phyloP scores from a whole-genome alignment of 2,888 invertebrate genomes.

The Rutpela maculata region DNA sequence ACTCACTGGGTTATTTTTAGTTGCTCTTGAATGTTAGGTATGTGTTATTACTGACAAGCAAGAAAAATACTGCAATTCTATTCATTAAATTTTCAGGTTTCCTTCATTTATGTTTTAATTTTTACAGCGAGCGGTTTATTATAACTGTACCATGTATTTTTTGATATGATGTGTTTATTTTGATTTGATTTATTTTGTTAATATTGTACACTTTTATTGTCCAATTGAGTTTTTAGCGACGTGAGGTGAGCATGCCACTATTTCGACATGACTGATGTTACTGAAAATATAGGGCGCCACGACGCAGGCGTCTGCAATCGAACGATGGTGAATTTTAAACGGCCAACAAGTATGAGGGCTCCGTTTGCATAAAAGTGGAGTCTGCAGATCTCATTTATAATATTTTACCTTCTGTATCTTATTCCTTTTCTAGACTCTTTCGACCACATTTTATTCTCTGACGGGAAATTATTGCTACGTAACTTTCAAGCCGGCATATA shows the following conservation, averaged over 20 bases:
- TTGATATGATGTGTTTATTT: slow-evolving; percentile 27
- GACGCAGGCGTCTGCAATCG: slow-evolving; percentile 64
- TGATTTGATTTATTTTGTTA: slow-evolving; percentile 27
- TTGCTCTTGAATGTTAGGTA: slow-evolving; percentile 33
- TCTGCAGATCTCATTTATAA: background rate
- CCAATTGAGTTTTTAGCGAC: slow-evolving; percentile 29
- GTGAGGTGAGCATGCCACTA: slow-evolving; percentile 45
- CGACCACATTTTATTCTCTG: background rate
- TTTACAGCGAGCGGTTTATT: slow-evolving; percentile 17
- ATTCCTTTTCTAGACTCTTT: background rate
- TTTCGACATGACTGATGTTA: slow-evolving; percentile 58
- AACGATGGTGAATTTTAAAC: slow-evolving; percentile 39
- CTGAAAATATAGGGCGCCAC: slow-evolving; percentile 60
- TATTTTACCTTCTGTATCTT: background rate
- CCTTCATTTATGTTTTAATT: slow-evolving; percentile 11
- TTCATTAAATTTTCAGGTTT: slow-evolving; percentile 23
- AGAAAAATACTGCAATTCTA: slow-evolving; percentile 36
- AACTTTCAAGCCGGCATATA: background rate
- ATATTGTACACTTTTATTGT: slow-evolving; percentile 38
- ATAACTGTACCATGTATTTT: background rate
- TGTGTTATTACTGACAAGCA: slow-evolving; percentile 30
- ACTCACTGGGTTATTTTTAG: slow-evolving; percentile 40
- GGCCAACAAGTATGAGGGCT: slow-evolving; percentile 37
- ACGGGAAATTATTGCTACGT: background rate
- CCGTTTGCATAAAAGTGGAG: slow-evolving; percentile 11